These are phyloP conservation scores for Sinocyclocheilus grahami DNA, from an alignment of 2,113 vertebrate genomes.

Conservation along the genomic window DNA sequence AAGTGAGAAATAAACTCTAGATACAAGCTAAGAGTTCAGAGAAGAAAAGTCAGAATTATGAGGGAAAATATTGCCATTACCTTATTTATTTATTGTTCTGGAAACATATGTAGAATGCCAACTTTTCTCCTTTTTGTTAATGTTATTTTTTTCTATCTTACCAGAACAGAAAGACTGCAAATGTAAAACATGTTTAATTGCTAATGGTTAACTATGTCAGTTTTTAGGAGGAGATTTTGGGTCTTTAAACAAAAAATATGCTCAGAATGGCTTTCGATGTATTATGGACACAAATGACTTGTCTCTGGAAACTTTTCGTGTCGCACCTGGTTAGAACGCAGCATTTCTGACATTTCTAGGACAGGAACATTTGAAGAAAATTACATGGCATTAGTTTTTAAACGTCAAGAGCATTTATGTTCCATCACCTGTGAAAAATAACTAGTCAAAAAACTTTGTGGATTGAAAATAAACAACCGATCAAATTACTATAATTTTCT, in stretches of 20 bases:
- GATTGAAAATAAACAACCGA: not conserved
- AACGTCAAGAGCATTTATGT: constrained; percentile 32
- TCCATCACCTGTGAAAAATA: constrained; percentile 4
- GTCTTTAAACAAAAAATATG: not conserved
- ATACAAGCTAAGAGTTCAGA: too few relatives aligned
- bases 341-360: constrained; percentile 1
- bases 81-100: too few relatives aligned
- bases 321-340: not conserved
- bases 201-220: not conserved
- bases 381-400: constrained; percentile 10
- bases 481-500: constrained; percentile 21
- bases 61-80: too few relatives aligned
- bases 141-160: not conserved
- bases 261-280: not conserved
- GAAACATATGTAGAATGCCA: not conserved
- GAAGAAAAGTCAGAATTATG: too few relatives aligned
- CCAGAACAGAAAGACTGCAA: not conserved
- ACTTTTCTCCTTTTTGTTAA: not conserved
- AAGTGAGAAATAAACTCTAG: too few relatives aligned
- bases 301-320: not conserved
- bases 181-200: not conserved
- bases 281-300: not conserved
- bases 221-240: not conserved
- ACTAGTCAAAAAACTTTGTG: not conserved
- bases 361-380: constrained; percentile 18